These are phyloP conservation scores for Aleiodes testaceus DNA, from an alignment of 2,888 invertebrate genomes.

Conservation along the genomic window DNA sequence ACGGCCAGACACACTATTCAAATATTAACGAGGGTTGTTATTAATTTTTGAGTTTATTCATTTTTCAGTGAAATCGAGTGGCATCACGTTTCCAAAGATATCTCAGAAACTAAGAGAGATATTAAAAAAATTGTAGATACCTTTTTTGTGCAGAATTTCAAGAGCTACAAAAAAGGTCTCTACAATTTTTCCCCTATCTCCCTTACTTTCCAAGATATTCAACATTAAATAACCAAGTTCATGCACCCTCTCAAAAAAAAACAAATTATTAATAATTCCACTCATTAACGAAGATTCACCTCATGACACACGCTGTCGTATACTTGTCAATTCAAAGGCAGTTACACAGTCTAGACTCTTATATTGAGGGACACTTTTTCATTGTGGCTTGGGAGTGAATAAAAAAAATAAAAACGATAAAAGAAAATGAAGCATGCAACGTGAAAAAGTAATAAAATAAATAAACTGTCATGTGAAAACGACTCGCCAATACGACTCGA, in stretches of 20 bases:
- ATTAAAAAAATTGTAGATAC: too few species aligned
- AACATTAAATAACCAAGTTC: too few species aligned
- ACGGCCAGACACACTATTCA: slow-evolving; percentile 23
- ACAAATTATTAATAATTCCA: not conserved
- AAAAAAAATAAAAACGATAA: not conserved
- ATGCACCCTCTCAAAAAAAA: too few species aligned
- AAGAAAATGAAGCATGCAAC: not conserved
- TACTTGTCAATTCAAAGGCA: slow-evolving; percentile 63
- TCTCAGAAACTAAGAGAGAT: too few species aligned
- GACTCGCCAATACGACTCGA: slow-evolving; percentile 7
- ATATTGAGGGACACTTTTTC: slow-evolving; percentile 49
- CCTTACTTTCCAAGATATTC: too few species aligned
- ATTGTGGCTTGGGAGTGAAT: not conserved
- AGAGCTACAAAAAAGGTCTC: not conserved
- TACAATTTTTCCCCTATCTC: not conserved
- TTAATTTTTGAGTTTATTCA: not conserved
- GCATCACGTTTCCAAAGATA: not conserved
- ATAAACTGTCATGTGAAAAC: slow-evolving; percentile 13
- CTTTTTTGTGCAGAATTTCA: too few species aligned
- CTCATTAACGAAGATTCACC: slow-evolving; percentile 24
- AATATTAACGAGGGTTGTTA: slow-evolving; percentile 22
- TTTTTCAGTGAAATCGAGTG: slow-evolving; percentile 4
- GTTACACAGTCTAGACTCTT: slow-evolving; percentile 61
- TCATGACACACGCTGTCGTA: slow-evolving; percentile 55
- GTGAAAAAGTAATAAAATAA: not conserved